Conservation (phyloP, 2,888 invertebrate genomes). For the Cordilura impudica region DNA sequence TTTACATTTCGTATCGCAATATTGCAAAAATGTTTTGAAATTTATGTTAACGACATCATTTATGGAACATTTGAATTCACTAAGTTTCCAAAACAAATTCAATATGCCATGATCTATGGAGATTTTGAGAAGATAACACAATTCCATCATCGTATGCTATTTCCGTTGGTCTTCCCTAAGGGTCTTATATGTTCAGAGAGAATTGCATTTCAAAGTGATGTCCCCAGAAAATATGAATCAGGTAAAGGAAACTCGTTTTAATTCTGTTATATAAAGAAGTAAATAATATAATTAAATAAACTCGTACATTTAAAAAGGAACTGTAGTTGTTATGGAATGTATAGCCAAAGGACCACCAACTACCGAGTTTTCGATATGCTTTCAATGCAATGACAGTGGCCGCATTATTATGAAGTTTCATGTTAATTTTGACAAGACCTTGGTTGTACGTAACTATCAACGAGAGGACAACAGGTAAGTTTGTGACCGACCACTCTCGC, state of each 20-base stretch:
- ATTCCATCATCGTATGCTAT: conserved; percentile 77
- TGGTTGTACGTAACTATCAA: conserved; percentile 74
- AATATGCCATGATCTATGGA: conserved; percentile 73
- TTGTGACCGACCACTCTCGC: neutral
- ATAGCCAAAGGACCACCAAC: conserved; percentile 75
- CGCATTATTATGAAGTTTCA: conserved; percentile 74
- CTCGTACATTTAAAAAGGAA: conserved; percentile 65
- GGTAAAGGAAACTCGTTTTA: conserved; percentile 65
- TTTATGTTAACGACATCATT: conserved; percentile 76
- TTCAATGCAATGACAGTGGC: conserved; percentile 76
- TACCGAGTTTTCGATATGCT: conserved; percentile 76
- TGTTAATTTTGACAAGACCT: conserved; percentile 73
- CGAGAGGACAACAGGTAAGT: conserved; percentile 74
- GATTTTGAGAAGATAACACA: conserved; percentile 77
- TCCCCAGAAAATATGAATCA: conserved; percentile 75
- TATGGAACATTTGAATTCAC: conserved; percentile 76
- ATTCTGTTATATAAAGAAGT: too few relatives aligned
- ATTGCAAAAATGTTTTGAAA: conserved; percentile 76
- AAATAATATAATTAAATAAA: neutral
- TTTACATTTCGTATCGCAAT: conserved; percentile 77
- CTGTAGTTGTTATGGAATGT: conserved; percentile 76
- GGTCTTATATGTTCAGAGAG: conserved; percentile 72
- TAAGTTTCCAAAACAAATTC: conserved; percentile 76
- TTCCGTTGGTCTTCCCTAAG: conserved; percentile 75
- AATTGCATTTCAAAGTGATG: conserved; percentile 77